These are phyloP conservation scores for Drosophila multiciliata DNA, from an alignment of 2,888 invertebrate species.

Conservation along the genomic window DNA sequence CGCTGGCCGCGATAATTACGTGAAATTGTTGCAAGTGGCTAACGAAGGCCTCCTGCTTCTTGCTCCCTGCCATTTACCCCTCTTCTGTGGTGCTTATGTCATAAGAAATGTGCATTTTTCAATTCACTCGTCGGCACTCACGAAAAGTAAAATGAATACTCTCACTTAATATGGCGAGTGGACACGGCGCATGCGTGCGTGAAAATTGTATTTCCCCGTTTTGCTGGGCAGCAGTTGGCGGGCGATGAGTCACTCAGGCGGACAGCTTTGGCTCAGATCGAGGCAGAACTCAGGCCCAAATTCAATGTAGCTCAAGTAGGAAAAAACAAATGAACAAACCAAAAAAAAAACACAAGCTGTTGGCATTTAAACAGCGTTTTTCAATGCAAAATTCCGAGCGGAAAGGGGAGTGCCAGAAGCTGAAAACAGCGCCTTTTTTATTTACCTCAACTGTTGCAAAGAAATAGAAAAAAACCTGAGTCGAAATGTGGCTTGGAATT, in stretches of 20 bases:
- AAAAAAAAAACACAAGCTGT: constrained; percentile 51
- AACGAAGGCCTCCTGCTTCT: constrained; percentile 12
- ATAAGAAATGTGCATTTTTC: constrained; percentile 41
- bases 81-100: constrained; percentile 49
- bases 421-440: constrained; percentile 50
- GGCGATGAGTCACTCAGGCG: constrained; percentile 41
- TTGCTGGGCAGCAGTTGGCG: background rate
- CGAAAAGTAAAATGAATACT: constrained; percentile 74
- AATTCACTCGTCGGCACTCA: constrained; percentile 2
- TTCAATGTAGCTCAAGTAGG: constrained; percentile 47
- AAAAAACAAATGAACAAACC: constrained; percentile 1
- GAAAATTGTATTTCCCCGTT: constrained; percentile 76
- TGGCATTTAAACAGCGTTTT: constrained; percentile 64
- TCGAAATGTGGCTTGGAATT: constrained; percentile 61
- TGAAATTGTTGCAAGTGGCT: constrained; percentile 46
- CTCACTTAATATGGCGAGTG: constrained; percentile 65
- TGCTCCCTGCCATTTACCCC: background rate
- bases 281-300: constrained; percentile 37
- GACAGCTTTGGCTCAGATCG: constrained; percentile 20
- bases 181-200: constrained; percentile 72
- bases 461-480: constrained; percentile 10
- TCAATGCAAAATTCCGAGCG: constrained; percentile 59
- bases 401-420: constrained; percentile 69
- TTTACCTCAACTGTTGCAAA: constrained; percentile 24
- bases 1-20: constrained; percentile 41